Evolutionary conservation across 53 echinoderm and acorn worm species (phyloP), one percentile per base, ranked within the genome.

Genomic region (Paelopatides confundens): DNA sequence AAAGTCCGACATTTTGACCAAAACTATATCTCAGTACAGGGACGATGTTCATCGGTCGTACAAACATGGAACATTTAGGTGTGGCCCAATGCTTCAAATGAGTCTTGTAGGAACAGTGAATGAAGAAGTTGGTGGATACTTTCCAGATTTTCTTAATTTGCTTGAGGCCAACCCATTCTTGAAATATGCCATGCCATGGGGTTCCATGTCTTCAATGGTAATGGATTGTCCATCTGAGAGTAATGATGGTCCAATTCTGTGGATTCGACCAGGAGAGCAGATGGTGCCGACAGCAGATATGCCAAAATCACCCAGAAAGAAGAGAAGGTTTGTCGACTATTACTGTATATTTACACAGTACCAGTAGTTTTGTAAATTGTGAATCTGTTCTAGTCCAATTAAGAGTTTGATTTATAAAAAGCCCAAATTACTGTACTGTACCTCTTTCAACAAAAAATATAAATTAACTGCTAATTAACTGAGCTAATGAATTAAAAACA

Each of bases 231-330:
- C 94, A 38, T 91, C 33, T 30, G 90, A 95, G 83, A 99, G 99
- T 74, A 99, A 99, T 77, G 99, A 99, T 86, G 99, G 99, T 30
- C 99, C 99, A 53, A 99, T 99, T 87, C 29, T 99, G 10, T 99
- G 99, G 99, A 92, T 99, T 38, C 76, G 99, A 63, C 99, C 99
- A 34, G 99, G 99, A 27, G 99, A 99, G 76, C 99, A 99, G 90
- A 90, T 99, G 91, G 95, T 99, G 28, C 99, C 99, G 11, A 94
- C 99, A 27, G 99, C 99, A 30, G 99, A 99, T 76, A 77, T 99
- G 89, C 99, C 99, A 17, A 99, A 93, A 76, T 95, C 99, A 90
- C 99, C 99, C 21, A 92, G 86, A 77, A 99, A 99, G 87, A 99
- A 94, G 65, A 86, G 93, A 71, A 99, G 99, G 99, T 99, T 77